Evolutionary conservation across 2,113 vertebrate genomes (phyloP).

Genomic region (Ptilorrhoa leucosticta): DNA sequence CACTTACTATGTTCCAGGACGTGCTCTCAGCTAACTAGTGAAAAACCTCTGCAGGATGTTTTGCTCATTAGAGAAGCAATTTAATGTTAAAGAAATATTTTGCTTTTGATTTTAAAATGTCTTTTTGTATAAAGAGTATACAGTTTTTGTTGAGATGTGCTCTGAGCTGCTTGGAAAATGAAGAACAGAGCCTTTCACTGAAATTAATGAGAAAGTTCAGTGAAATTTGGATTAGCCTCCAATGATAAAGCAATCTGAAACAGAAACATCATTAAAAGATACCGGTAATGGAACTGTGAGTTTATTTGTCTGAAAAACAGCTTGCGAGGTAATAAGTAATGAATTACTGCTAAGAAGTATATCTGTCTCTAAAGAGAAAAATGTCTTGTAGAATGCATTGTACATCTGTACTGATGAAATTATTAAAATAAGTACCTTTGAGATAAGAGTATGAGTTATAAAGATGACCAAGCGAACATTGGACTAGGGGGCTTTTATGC

Average conservation of each 20-base stretch:
- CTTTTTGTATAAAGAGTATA: neutral
- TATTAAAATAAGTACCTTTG: conserved; percentile 19
- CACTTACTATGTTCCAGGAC: neutral
- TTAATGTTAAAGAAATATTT: conserved; percentile 24
- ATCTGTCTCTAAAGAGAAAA: conserved; percentile 19
- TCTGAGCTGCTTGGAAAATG: conserved; percentile 7
- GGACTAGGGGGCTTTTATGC: neutral
- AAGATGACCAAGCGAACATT: neutral
- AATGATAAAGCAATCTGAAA: conserved; percentile 8
- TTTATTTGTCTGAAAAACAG: conserved; percentile 47
- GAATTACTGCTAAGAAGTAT: conserved; percentile 13
- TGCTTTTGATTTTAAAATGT: neutral
- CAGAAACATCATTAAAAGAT: conserved; percentile 50
- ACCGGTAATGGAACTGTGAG: conserved; percentile 13
- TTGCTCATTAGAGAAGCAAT: conserved; percentile 29
- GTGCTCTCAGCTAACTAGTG: neutral
- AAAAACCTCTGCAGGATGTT: neutral
- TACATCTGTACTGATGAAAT: conserved; percentile 2
- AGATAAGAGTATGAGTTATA: neutral
- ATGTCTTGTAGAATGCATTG: neutral
- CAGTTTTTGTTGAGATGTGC: neutral
- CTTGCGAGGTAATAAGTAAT: conserved; percentile 22
- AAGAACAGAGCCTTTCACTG: conserved; percentile 6
- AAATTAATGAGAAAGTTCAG: conserved; percentile 27
- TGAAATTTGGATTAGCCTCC: conserved; percentile 27